Conservation (phyloP, 2,113 vertebrate genomes). For the Suncus etruscus region DNA sequence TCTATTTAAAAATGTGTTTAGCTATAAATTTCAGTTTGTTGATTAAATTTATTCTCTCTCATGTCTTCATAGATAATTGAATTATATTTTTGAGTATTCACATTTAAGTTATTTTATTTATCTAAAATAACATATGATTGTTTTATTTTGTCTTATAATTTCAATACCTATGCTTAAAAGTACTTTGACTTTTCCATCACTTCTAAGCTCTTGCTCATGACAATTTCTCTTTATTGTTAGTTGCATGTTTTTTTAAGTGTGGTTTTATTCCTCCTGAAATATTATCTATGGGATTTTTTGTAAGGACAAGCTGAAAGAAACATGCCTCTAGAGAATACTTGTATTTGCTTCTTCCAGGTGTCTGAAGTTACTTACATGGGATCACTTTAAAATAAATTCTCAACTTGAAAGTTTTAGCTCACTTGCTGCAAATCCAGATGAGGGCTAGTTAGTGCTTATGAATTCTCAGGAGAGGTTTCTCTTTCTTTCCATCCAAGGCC, state of each 20-base stretch:
- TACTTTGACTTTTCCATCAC: neutral
- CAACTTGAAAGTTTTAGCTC: conserved; percentile 66
- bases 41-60: neutral
- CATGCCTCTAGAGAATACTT: conserved; percentile 63
- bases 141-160: neutral
- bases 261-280: conserved; percentile 61
- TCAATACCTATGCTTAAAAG: neutral
- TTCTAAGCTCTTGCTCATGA: neutral
- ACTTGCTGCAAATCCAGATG: conserved; percentile 55
- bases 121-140: neutral
- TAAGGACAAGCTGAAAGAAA: conserved; percentile 31
- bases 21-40: neutral
- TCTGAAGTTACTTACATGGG: conserved; percentile 58
- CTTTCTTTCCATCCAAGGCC: conserved; percentile 20
- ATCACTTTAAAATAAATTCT: conserved; percentile 76
- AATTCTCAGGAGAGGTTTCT: conserved; percentile 64
- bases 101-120: neutral
- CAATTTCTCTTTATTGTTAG: neutral
- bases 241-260: conserved; percentile 11
- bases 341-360: conserved; percentile 53
- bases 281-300: conserved; percentile 41
- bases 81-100: neutral
- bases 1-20: neutral
- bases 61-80: neutral
- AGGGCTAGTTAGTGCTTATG: conserved; percentile 43